Evolutionary conservation across 2,888 invertebrate species (phyloP).

Genomic region (Microctonus brassicae): DNA sequence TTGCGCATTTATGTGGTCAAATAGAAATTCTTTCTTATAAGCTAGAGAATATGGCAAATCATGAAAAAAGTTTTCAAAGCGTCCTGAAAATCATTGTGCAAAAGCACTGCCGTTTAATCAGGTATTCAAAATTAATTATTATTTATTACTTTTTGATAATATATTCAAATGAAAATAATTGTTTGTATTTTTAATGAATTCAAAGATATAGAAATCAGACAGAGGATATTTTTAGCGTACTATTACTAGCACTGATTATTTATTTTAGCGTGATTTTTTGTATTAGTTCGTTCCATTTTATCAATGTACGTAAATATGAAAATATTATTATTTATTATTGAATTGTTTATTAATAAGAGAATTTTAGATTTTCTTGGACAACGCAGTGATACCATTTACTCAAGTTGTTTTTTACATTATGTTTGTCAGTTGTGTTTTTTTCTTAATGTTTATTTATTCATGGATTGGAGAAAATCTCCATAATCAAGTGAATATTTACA

Average conservation of each 20-base stretch:
- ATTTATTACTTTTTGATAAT: background rate
- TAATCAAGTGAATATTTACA: background rate
- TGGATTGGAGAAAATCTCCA: conserved; percentile 18
- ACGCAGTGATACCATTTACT: background rate
- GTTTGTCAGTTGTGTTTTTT: background rate
- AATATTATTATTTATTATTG: background rate
- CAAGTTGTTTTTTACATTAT: background rate
- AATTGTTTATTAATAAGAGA: background rate
- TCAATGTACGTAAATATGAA: background rate
- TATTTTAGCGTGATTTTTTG: background rate
- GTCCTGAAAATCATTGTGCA: background rate
- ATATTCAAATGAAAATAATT: too few relatives aligned
- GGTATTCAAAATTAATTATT: conserved; percentile 9
- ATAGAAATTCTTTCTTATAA: conserved; percentile 25
- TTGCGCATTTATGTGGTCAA: conserved; percentile 33
- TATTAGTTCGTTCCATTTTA: background rate
- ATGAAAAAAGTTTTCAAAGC: conserved; percentile 4
- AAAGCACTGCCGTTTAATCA: conserved; percentile 29
- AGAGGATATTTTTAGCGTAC: background rate
- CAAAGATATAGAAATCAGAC: background rate
- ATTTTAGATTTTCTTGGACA: background rate
- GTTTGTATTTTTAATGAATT: background rate
- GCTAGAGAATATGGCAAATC: conserved; percentile 12
- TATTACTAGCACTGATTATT: background rate
- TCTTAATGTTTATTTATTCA: conserved; percentile 8